A percentile compares a stretch with the other conserved stretches of the same genome.
These are phyloP conservation scores for Ibycter americanus DNA, from an alignment of 2,797 vertebrate genomes.

Conservation along the genomic window DNA sequence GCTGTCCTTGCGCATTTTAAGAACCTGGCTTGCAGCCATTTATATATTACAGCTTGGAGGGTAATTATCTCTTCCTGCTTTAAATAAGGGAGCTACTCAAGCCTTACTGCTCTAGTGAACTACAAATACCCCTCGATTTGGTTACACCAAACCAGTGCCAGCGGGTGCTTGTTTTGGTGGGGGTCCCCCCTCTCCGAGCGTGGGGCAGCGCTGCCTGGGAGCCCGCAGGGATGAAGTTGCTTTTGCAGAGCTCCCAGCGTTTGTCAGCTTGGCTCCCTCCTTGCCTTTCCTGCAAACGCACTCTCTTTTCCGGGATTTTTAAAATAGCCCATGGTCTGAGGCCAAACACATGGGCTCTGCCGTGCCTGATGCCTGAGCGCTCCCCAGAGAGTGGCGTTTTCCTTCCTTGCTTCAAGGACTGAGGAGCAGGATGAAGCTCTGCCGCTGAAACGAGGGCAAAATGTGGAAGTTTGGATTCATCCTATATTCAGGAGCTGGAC, in stretches of 20 bases:
- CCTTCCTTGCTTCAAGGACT: background rate
- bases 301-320: background rate
- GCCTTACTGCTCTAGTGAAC: background rate
- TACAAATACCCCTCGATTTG: background rate
- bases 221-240: background rate
- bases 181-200: fast-evolving
- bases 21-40: background rate
- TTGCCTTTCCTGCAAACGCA: background rate
- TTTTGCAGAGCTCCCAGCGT: background rate
- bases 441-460: background rate
- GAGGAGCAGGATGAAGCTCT: background rate
- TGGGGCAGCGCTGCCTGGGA: background rate
- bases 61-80: background rate
- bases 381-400: background rate
- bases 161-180: background rate
- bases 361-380: background rate
- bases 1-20: background rate
- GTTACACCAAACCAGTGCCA: background rate
- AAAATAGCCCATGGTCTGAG: background rate
- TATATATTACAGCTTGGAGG: background rate
- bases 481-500: background rate
- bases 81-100: background rate
- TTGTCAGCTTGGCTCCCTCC: background rate
- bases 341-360: background rate
- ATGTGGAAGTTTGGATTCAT: background rate